These are phyloP conservation scores for Drosophila subquinaria DNA, from an alignment of 2,888 invertebrate species.

Conservation along the genomic window DNA sequence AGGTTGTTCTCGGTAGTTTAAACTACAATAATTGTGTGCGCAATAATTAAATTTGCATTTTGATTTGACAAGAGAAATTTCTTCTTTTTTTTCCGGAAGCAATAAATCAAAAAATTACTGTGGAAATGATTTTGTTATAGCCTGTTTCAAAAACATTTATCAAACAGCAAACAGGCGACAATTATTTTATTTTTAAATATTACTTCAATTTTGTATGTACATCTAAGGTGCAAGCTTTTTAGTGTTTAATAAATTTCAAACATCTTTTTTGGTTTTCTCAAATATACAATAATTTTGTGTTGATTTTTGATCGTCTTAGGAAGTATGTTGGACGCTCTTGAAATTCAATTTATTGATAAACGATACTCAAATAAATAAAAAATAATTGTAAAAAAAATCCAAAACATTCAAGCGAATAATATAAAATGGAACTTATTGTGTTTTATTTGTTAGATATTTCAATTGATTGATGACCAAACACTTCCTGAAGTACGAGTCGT, in stretches of 20 bases:
- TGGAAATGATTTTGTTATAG: conserved; percentile 11
- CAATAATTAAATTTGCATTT: not conserved
- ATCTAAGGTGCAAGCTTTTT: conserved; percentile 46
- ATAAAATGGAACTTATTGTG: not conserved
- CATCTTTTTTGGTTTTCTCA: conserved; percentile 45
- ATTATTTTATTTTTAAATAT: conserved; percentile 5
- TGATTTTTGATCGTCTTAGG: conserved; percentile 41
- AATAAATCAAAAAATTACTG: conserved; percentile 38
- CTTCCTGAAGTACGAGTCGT: conserved; percentile 30
- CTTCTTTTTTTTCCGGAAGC: conserved; percentile 28
- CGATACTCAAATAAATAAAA: conserved; percentile 25
- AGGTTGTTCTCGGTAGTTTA: conserved; percentile 19
- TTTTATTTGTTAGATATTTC: conserved; percentile 6
- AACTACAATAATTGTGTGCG: conserved; percentile 11
- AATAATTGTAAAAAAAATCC: conserved; percentile 25
- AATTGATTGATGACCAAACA: conserved; percentile 26
- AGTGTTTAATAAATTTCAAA: conserved; percentile 31
- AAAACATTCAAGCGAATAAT: conserved; percentile 9
- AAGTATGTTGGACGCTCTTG: conserved; percentile 43
- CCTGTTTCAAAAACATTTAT: conserved; percentile 2
- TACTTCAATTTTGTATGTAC: conserved; percentile 34
- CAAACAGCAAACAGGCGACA: conserved; percentile 10
- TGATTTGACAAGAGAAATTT: conserved; percentile 13
- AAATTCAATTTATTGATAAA: not conserved
- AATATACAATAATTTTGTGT: conserved; percentile 41